Percentiles rank a stretch among this genome's conserved stretches.
Evolutionary conservation across 2,113 vertebrate genomes (phyloP).

Genomic region (Ovis canadensis): DNA sequence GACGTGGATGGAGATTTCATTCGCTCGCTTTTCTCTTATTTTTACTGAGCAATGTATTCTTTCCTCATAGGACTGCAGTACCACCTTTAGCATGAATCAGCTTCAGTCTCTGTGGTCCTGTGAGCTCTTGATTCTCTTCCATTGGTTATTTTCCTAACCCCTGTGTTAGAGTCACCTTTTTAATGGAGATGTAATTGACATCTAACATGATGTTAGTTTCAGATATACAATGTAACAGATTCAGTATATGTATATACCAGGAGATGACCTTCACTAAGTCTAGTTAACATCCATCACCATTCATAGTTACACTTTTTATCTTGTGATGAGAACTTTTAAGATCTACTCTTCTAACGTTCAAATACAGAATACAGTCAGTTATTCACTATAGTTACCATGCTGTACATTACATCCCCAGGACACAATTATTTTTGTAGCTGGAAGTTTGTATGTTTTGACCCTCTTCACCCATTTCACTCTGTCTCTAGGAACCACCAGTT

Average conservation of each 20-base stretch:
- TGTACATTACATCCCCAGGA: not conserved
- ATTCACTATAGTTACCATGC: no score
- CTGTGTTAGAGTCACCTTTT: not conserved
- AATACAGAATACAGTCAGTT: not conserved
- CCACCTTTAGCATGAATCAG: not conserved
- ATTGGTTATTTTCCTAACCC: not conserved
- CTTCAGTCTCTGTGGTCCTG: not conserved
- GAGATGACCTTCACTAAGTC: not conserved
- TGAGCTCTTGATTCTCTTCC: not conserved
- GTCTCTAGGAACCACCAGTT: not conserved
- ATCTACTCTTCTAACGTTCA: not conserved
- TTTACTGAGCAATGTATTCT: not conserved
- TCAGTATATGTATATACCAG: not conserved
- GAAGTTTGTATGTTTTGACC: not conserved
- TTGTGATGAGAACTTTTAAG: not conserved
- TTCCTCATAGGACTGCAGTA: not conserved
- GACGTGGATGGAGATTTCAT: not conserved
- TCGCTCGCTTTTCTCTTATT: not conserved
- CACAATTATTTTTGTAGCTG: not conserved
- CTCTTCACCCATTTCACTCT: not conserved
- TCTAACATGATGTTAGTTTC: not conserved
- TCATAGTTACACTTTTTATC: not conserved
- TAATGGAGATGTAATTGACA: not conserved
- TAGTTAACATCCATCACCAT: not conserved
- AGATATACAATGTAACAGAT: not conserved